phyloP scores from a whole-genome alignment of 2,888 invertebrate species.

The Eupithecia centaureata region DNA sequence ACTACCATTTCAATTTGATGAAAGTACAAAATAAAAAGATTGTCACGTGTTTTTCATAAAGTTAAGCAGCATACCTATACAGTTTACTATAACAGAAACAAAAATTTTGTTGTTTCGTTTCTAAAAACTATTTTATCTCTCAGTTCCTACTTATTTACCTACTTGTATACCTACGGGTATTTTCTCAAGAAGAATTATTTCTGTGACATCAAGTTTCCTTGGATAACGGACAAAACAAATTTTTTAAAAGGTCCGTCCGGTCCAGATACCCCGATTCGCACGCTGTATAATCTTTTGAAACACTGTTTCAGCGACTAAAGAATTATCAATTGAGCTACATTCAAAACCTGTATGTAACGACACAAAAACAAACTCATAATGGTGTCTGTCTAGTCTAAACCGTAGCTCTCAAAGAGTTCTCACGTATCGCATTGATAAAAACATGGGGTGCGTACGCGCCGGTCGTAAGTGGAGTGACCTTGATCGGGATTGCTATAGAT shows the following conservation, averaged over 20 bases:
- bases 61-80: too few relatives aligned
- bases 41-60: too few relatives aligned
- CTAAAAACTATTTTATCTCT: too few relatives aligned
- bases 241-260: neutral
- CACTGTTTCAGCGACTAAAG: neutral
- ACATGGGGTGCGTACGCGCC: slow-evolving; percentile 55
- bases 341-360: neutral
- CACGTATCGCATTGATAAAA: slow-evolving; percentile 59
- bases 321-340: neutral
- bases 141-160: too few relatives aligned
- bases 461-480: slow-evolving; percentile 29
- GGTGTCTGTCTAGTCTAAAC: neutral
- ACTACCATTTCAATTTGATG: neutral
- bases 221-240: neutral
- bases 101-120: too few relatives aligned
- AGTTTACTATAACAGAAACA: too few relatives aligned
- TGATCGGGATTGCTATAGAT: slow-evolving; percentile 41
- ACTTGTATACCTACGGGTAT: too few relatives aligned
- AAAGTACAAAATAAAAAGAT: neutral
- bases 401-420: neutral
- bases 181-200: too few relatives aligned
- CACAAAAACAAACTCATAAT: neutral
- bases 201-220: neutral
- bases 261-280: neutral
- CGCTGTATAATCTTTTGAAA: neutral